These are phyloP conservation scores for Chionodraco myersi DNA, from an alignment of 2,113 vertebrate species.

Conservation along the genomic window DNA sequence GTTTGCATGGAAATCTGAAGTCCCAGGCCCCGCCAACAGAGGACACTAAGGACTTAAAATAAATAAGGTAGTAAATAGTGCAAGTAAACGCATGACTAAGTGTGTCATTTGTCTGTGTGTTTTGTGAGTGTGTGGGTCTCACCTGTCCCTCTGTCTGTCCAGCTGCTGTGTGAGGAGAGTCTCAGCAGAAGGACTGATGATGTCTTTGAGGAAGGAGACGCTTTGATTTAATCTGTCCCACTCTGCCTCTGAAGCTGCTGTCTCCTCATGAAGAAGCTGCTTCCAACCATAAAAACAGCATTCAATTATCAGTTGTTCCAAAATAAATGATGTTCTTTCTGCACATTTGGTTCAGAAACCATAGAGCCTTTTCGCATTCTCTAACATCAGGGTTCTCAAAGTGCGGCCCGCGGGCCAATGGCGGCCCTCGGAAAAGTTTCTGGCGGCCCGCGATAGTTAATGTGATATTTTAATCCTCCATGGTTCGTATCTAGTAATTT, in stretches of 20 bases:
- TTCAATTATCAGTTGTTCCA: background rate
- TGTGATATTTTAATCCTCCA: too few species aligned
- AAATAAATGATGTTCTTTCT: background rate
- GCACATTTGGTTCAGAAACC: background rate
- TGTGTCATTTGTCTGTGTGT: background rate
- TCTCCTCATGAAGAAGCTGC: conserved; percentile 86
- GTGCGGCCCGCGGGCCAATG: too few species aligned
- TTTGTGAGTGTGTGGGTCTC: conserved; percentile 14
- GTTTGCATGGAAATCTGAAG: too few species aligned
- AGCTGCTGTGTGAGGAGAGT: conserved; percentile 79
- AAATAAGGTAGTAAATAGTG: too few species aligned
- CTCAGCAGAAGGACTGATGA: conserved; percentile 78
- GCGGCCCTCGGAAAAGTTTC: too few species aligned
- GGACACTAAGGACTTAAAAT: too few species aligned
- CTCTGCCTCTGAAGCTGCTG: conserved; percentile 71
- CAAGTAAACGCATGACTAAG: too few species aligned
- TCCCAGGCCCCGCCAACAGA: too few species aligned
- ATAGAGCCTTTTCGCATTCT: background rate
- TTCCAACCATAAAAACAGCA: background rate
- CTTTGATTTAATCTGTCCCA: conserved; percentile 82
- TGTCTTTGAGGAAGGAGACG: conserved; percentile 73
- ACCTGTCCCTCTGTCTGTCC: conserved; percentile 79
- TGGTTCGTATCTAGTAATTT: too few species aligned
- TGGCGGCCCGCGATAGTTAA: too few species aligned
- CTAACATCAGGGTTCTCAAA: too few species aligned